Evolutionary conservation across 2,797 vertebrate genomes (phyloP), one percentile per base, ranked within the genome.

Genomic region (Pseudocheirus occidentalis): DNA sequence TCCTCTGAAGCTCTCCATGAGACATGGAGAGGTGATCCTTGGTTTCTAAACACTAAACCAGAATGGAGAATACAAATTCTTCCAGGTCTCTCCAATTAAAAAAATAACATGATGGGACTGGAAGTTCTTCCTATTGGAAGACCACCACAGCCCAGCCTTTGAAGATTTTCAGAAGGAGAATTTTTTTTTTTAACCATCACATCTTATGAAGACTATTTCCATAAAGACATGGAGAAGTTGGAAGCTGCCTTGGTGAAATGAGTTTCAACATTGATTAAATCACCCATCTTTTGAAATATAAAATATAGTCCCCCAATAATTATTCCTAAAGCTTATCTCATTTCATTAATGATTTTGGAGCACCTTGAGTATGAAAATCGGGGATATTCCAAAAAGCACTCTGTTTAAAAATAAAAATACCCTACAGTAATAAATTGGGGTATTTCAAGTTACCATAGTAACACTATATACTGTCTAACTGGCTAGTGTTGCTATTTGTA

Each of bases 401-500:
- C 87, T 34, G 91, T 87, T n/a, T 50, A 55, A 34, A 90, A 94
- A 52, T 52, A 52, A 97, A 96, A 96, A 94, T 97, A 29, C 6
- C 28, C 1, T 98, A 98, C 97, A 98, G 54, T 0, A 16, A 54
- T 34, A 0, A 28, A 28, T 12, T 4, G 40, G 3, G 57, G 89
- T 46, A 57, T 93, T 94, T 55, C 91, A 91, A 93, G 97, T 96
- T 97, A 34, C 97, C 96, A 96, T 92, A 96, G 96, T 59, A 96
- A 94, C 92, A 95, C 96, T 98, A 96, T 96, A 97, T 97, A 97
- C 95, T 95, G 94, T 95, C 90, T 66, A 95, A 96, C 95, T 96
- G 95, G 96, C 96, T 96, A 96, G 95, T 97, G 95, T 97, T 97
- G 96, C 97, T 97, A 96, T 98, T 97, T 98, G 97, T 98, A 97